phyloP scores from a whole-genome alignment of 2,888 invertebrate genomes.

The Mallateleia sp. region DNA sequence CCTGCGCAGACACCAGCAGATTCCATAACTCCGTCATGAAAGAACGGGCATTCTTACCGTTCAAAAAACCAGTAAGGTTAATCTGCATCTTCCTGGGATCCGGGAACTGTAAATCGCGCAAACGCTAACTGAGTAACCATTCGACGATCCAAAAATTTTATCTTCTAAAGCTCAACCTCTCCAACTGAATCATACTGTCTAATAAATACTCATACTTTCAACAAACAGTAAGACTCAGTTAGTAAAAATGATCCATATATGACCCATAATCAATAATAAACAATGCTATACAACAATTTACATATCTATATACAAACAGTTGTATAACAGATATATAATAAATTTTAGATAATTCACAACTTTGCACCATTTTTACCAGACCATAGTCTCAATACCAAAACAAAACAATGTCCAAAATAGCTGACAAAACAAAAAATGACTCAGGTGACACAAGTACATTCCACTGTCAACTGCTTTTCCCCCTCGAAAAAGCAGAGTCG shows the following conservation, averaged over 20 bases:
- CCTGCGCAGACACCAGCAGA: conserved; percentile 97
- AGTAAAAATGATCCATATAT: neutral
- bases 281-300: too few relatives aligned
- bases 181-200: neutral
- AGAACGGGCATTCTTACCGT: conserved; percentile 98
- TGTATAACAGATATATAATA: too few relatives aligned
- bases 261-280: too few relatives aligned
- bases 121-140: conserved; percentile 7
- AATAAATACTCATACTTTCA: neutral
- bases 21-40: conserved; percentile 99
- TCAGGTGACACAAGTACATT: conserved; percentile 63
- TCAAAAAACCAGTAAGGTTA: conserved; percentile 99
- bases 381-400: too few relatives aligned
- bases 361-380: too few relatives aligned
- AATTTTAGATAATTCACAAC: too few relatives aligned
- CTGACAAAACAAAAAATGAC: conserved; percentile 3
- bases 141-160: conserved; percentile 21
- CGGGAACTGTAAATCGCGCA: conserved; percentile 93
- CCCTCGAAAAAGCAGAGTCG: conserved; percentile 89
- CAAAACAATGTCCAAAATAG: neutral
- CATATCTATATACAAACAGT: too few relatives aligned
- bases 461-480: conserved; percentile 89
- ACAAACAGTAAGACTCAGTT: too few relatives aligned
- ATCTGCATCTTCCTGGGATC: conserved; percentile 99
- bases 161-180: conserved; percentile 41